These are phyloP conservation scores for Polia nebulosa DNA, from an alignment of 2,888 invertebrate species.

Conservation along the genomic window DNA sequence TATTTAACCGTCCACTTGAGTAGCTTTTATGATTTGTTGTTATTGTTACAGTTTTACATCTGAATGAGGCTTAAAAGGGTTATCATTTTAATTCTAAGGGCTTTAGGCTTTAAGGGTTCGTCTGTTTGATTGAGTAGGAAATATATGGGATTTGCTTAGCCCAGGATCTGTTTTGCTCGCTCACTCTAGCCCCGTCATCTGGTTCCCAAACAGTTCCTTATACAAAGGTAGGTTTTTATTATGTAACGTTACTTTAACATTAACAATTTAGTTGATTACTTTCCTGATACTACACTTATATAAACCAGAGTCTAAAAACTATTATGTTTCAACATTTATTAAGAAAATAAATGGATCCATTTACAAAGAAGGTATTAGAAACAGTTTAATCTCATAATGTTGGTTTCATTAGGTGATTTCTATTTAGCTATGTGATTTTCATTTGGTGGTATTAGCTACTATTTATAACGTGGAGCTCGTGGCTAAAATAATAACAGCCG, in stretches of 20 bases:
- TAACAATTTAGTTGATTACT: background rate
- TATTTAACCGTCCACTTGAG: constrained; percentile 79
- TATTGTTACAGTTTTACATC: constrained; percentile 83
- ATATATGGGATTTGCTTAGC: constrained; percentile 4
- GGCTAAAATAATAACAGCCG: no score
- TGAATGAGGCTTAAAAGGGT: constrained; percentile 69
- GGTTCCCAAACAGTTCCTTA: background rate
- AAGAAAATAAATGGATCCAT: background rate
- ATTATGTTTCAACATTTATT: background rate
- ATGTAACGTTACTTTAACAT: background rate
- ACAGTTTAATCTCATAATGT: background rate
- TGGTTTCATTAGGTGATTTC: background rate
- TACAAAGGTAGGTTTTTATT: background rate
- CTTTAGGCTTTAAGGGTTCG: no score
- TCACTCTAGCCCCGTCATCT: background rate
- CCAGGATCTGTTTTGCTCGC: background rate
- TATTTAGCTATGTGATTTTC: background rate
- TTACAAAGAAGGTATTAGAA: no score
- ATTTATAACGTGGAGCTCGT: no score
- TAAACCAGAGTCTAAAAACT: background rate
- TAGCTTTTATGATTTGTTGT: constrained; percentile 87
- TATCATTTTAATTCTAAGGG: constrained; percentile 64
- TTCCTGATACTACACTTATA: background rate
- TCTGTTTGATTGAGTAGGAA: constrained; percentile 43
- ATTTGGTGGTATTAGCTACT: background rate